phyloP scores from a whole-genome alignment of 2,797 vertebrate species.

The Anas flavirostris region DNA sequence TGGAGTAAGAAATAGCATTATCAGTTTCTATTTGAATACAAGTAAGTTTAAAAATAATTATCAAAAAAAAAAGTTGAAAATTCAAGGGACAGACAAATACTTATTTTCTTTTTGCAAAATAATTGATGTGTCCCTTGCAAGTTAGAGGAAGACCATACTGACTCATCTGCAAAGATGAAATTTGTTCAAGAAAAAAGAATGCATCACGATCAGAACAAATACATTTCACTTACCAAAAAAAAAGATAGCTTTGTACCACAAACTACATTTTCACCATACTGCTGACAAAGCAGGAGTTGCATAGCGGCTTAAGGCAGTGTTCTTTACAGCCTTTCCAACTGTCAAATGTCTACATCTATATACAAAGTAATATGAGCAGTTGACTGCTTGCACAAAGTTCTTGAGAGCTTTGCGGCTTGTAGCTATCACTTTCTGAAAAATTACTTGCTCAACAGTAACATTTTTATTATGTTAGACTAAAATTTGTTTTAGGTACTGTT shows the following conservation, averaged over 20 bases:
- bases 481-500: neutral
- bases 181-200: constrained; percentile 6
- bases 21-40: neutral
- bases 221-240: neutral
- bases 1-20: neutral
- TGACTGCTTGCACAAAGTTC: neutral
- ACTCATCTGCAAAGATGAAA: neutral
- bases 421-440: neutral
- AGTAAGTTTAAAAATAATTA: neutral
- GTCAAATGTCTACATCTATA: neutral
- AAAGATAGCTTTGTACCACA: neutral
- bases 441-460: neutral
- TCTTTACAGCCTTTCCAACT: neutral
- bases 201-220: constrained; percentile 1
- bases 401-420: neutral
- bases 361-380: neutral
- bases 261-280: neutral
- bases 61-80: neutral
- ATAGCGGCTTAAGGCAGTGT: neutral
- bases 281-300: constrained; percentile 1
- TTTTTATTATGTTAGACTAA: neutral
- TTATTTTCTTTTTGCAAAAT: neutral
- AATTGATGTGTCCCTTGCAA: neutral
- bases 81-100: neutral
- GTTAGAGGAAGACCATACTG: neutral